phyloP scores from a whole-genome alignment of 2,113 vertebrate species.

The Elephas maximus region DNA sequence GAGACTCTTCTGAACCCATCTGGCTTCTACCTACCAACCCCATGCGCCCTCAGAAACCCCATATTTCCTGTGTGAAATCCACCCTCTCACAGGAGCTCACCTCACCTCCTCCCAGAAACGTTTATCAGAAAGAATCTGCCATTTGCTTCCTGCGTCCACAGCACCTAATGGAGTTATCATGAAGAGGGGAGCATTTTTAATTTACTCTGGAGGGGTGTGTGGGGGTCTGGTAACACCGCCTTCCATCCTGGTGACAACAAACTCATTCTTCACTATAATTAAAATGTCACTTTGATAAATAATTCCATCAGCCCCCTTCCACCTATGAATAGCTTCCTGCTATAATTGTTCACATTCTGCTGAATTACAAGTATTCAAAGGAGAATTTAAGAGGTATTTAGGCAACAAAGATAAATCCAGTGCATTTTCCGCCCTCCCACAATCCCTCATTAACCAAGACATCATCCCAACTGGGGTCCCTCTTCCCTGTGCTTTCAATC shows the following conservation, averaged over 20 bases:
- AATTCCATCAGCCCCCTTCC: slow-evolving; percentile 83
- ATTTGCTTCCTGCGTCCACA: background rate
- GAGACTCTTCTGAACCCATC: background rate
- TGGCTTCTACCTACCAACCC: background rate
- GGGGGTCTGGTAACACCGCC: slow-evolving; percentile 51
- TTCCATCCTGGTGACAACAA: slow-evolving; percentile 77
- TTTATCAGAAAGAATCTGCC: slow-evolving; percentile 7
- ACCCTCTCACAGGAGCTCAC: background rate
- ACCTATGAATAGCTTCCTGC: slow-evolving; percentile 80
- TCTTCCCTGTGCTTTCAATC: background rate
- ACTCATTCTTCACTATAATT: slow-evolving; percentile 84
- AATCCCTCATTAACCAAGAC: slow-evolving; percentile 61
- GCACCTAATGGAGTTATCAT: slow-evolving; percentile 46
- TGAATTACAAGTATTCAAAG: slow-evolving; percentile 80
- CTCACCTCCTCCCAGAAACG: background rate
- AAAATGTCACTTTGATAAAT: slow-evolving; percentile 86
- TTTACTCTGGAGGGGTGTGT: slow-evolving; percentile 25
- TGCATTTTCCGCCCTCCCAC: slow-evolving; percentile 60
- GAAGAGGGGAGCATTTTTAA: slow-evolving; percentile 47
- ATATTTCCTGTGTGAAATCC: background rate
- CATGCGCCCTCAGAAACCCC: background rate
- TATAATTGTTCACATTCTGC: slow-evolving; percentile 80
- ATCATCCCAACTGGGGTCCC: background rate
- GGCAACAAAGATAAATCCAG: slow-evolving; percentile 80
- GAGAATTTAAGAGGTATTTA: slow-evolving; percentile 83